These are phyloP conservation scores for Orius laevigatus DNA, from an alignment of 1,140 invertebrate genomes.

Conservation along the genomic window DNA sequence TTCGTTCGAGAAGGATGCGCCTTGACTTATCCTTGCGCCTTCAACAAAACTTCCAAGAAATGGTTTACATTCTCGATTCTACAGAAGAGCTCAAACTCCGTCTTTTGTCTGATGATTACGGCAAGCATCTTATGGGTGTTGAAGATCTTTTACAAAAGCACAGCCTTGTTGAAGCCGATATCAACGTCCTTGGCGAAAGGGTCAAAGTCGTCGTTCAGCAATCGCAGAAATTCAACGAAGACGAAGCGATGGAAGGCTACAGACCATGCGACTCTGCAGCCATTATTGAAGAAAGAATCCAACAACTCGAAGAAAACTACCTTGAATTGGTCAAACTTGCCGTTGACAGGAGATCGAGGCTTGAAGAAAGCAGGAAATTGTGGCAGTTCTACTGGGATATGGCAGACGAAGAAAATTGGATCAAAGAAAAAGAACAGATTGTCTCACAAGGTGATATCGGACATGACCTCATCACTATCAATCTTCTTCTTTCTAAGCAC, in stretches of 20 bases:
- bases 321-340: conserved; percentile 87
- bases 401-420: conserved; percentile 99
- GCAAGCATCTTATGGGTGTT: conserved; percentile 95
- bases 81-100: conserved; percentile 87
- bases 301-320: conserved; percentile 87
- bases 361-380: conserved; percentile 91
- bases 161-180: conserved; percentile 91
- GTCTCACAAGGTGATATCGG: conserved; percentile 89
- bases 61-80: conserved; percentile 92
- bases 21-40: conserved; percentile 84
- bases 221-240: conserved; percentile 83
- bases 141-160: conserved; percentile 98
- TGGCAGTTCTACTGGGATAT: conserved; percentile 99
- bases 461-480: conserved; percentile 89
- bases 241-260: conserved; percentile 71
- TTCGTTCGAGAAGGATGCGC: conserved; percentile 78
- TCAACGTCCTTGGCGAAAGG: conserved; percentile 91
- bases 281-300: conserved; percentile 87
- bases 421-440: conserved; percentile 99
- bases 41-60: conserved; percentile 97
- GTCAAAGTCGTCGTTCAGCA: conserved; percentile 92
- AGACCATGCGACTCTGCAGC: conserved; percentile 81
- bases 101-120: conserved; percentile 91
- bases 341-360: conserved; percentile 73
- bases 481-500: conserved; percentile 85